Percentiles rank a stretch among this genome's conserved stretches.
phyloP scores from a whole-genome alignment of 2,113 vertebrate species.

The Larimichthys polyactis region DNA sequence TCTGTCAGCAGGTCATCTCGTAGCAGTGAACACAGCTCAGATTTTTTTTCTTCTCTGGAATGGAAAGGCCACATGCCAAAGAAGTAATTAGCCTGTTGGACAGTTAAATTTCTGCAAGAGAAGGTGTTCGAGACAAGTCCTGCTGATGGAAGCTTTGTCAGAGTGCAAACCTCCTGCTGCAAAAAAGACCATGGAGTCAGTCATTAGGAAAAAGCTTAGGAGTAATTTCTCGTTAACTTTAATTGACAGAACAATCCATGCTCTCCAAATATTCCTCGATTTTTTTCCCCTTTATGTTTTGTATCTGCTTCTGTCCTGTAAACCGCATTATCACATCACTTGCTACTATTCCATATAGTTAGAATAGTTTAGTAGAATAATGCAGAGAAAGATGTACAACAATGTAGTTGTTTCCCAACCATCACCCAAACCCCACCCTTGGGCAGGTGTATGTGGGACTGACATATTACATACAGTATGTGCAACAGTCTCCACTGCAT shows the following conservation, averaged over 20 bases:
- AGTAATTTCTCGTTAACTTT: conserved; percentile 41
- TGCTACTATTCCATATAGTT: conserved; percentile 8
- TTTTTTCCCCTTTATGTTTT: neutral
- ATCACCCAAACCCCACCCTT: conserved; percentile 52
- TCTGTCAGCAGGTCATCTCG: conserved; percentile 71
- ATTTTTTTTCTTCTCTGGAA: conserved; percentile 59
- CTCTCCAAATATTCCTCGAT: neutral
- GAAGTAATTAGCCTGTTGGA: conserved; percentile 75
- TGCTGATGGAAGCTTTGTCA: conserved; percentile 57
- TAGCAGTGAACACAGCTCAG: conserved; percentile 43
- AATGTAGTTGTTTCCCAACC: conserved; percentile 16
- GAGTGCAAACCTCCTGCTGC: conserved; percentile 51
- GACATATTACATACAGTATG: conserved; percentile 56
- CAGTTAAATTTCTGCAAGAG: conserved; percentile 67
- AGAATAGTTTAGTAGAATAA: neutral
- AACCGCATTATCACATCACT: neutral
- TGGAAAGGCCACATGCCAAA: conserved; percentile 60
- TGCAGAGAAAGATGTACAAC: conserved; percentile 31
- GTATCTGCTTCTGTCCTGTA: conserved; percentile 2
- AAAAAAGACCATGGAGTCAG: conserved; percentile 40
- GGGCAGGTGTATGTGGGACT: conserved; percentile 53
- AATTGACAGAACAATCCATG: conserved; percentile 33
- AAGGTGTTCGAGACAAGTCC: conserved; percentile 56
- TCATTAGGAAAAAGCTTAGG: conserved; percentile 50
- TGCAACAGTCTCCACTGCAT: conserved; percentile 61